Evolutionary conservation across 1,140 invertebrate species (phyloP).

Genomic region (Acromyrmex charruanus): DNA sequence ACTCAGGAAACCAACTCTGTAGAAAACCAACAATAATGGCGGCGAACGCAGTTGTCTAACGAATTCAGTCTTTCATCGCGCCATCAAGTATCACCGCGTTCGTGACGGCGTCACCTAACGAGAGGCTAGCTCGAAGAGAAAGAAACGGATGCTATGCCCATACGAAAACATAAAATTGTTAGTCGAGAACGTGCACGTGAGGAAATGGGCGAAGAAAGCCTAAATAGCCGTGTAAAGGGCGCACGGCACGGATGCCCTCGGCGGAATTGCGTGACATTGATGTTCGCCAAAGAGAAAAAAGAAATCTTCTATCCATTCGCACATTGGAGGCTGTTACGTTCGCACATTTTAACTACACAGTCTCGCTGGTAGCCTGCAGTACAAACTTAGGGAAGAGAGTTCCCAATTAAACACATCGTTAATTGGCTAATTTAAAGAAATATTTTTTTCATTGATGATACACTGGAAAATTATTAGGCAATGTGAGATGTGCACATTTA

Average conservation of each 20-base stretch:
- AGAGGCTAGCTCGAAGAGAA: slow-evolving; percentile 62
- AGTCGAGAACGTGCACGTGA: slow-evolving; percentile 84
- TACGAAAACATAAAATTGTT: slow-evolving; percentile 79
- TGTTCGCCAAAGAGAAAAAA: slow-evolving; percentile 4
- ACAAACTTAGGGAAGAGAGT: neutral
- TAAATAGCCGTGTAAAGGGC: slow-evolving; percentile 83
- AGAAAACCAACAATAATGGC: slow-evolving; percentile 61
- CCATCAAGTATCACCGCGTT: slow-evolving; percentile 42
- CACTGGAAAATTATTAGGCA: too few species aligned
- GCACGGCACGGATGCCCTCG: slow-evolving; percentile 43
- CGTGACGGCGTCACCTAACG: slow-evolving; percentile 51
- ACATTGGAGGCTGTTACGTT: neutral
- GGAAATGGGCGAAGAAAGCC: slow-evolving; percentile 86
- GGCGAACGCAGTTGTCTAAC: slow-evolving; percentile 49
- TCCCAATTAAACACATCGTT: too few species aligned
- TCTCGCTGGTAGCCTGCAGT: neutral
- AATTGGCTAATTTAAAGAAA: too few species aligned
- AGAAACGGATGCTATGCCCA: slow-evolving; percentile 82
- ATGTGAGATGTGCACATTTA: too few species aligned
- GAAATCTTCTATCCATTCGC: slow-evolving; percentile 2
- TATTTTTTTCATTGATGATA: too few species aligned
- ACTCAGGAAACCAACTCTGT: slow-evolving; percentile 11
- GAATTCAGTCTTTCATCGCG: slow-evolving; percentile 56
- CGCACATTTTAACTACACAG: neutral
- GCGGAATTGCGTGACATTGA: slow-evolving; percentile 53